Base-by-base conservation (phyloP, 2,113 vertebrate genomes). In the Aldabrachelys gigantea region DNA sequence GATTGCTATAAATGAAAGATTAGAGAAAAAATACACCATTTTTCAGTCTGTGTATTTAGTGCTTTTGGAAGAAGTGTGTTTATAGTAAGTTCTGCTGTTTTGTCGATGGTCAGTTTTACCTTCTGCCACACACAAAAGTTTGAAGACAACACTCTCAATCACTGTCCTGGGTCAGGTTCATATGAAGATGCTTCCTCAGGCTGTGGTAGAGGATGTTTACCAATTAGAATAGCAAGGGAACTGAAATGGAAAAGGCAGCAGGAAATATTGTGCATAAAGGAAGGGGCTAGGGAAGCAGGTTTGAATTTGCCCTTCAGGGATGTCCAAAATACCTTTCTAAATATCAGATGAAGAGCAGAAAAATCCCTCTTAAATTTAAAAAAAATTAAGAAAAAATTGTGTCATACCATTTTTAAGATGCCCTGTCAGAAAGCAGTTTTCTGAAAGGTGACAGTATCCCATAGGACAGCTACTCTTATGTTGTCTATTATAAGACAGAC, bases 111-210 rank as follows among this genome's bases (percentile, higher is more conserved):
- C 49, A n/a, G 62, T 65, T 65, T 93, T 75, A 91, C 85, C 72
- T 82, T 44, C 1, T 89, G 80, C 90, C 62, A 78, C 85, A 72
- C 72, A 84, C 17, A 27, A 94, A 90, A 87, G 87, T 47, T 65
- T 65, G 41, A 22, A 83, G 92, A 38, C 27, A 82, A 12, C 11
- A 83, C 80, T 93, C 17, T 89, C 31, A 82, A 85, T 85, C 52
- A 78, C 17, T 88, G 50, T 69, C 89, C 93, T 86, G 49, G 80
- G 89, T 72, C 88, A 96, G 85, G 49, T 57, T 84, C 0, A 2
- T 47, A 78, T 47, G 85, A 84, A 82, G 85, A 90, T 80, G 84
- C 47, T 88, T 96, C 78, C 90, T 54, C 35, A 82, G 78, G 82
- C 56, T 90, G 52, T 72, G 94, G 35, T 44, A 76, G 59, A 90